Evolutionary conservation across 2,797 vertebrate genomes (phyloP).

Genomic region (Centropyge bicolor): DNA sequence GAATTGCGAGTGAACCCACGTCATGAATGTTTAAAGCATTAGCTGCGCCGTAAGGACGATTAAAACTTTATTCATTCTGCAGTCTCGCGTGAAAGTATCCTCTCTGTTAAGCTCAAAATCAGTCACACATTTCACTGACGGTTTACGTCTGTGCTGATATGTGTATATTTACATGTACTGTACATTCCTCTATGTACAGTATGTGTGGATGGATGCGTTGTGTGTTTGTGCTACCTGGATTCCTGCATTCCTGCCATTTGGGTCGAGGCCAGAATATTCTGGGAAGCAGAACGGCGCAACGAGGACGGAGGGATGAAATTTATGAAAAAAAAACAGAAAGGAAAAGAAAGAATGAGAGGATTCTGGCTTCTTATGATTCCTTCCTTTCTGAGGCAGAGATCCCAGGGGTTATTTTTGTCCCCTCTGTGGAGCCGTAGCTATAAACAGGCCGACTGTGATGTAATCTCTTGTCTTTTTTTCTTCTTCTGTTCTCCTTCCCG

Average conservation of each 20-base stretch:
- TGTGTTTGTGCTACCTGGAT: conserved; percentile 77
- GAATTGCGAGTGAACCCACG: background rate
- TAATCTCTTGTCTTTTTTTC: conserved; percentile 41
- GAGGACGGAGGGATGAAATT: conserved; percentile 48
- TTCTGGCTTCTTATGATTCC: conserved; percentile 57
- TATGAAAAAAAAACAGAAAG: conserved; percentile 18
- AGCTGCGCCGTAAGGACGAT: background rate
- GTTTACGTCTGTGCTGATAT: conserved; percentile 29
- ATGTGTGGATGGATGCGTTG: conserved; percentile 37
- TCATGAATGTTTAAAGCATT: background rate
- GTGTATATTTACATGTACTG: conserved; percentile 43
- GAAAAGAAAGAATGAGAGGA: conserved; percentile 60
- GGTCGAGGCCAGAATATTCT: conserved; percentile 74
- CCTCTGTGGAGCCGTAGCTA: conserved; percentile 45
- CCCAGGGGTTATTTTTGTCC: conserved; percentile 66
- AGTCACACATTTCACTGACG: conserved; percentile 27
- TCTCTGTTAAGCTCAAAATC: background rate
- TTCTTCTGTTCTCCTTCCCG: conserved; percentile 3
- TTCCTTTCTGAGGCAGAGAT: conserved; percentile 53
- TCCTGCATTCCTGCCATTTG: conserved; percentile 81
- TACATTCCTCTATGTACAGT: conserved; percentile 38
- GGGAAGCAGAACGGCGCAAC: conserved; percentile 53
- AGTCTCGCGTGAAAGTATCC: background rate
- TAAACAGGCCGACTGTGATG: conserved; percentile 61
- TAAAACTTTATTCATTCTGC: background rate